Conservation (phyloP, 2,888 invertebrate genomes). For the Chymomyza caudatula region DNA sequence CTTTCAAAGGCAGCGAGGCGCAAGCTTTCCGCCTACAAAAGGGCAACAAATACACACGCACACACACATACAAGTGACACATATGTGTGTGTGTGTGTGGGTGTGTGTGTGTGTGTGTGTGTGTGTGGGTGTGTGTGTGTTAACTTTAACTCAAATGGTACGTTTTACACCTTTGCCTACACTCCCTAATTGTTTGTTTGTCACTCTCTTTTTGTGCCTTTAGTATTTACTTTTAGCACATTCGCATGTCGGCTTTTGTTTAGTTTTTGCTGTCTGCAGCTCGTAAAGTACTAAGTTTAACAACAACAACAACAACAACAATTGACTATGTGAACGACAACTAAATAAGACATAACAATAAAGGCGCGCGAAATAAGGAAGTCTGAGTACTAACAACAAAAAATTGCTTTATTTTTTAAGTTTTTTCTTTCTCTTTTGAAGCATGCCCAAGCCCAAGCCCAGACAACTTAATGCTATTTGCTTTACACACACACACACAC, state of each 20-base stretch:
- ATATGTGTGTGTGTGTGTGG: neutral
- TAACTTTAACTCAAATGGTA: neutral
- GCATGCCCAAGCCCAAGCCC: constrained; percentile 35
- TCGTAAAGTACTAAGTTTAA: constrained; percentile 42
- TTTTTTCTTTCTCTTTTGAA: constrained; percentile 31
- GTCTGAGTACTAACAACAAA: neutral
- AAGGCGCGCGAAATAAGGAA: constrained; percentile 17
- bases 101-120: constrained; percentile 14
- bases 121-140: constrained; percentile 45
- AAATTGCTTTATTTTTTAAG: constrained; percentile 21
- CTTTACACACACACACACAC: constrained; percentile 44
- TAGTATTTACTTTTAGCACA: constrained; percentile 41
- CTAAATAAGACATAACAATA: constrained; percentile 60
- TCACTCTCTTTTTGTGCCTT: neutral
- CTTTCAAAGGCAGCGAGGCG: constrained; percentile 51
- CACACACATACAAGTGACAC: neutral
- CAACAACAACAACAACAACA: constrained; percentile 45
- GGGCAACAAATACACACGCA: constrained; percentile 8
- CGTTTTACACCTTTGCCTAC: neutral
- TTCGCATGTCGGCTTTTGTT: constrained; percentile 50
- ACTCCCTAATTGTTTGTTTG: neutral
- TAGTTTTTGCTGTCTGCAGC: constrained; percentile 45
- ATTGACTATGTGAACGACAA: constrained; percentile 2
- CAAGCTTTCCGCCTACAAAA: constrained; percentile 39
- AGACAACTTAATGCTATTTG: constrained; percentile 71